Evolutionary conservation across 2,888 invertebrate genomes (phyloP), one percentile per base, ranked within the genome.

Genomic region (Euspilapteryx auroguttella): DNA sequence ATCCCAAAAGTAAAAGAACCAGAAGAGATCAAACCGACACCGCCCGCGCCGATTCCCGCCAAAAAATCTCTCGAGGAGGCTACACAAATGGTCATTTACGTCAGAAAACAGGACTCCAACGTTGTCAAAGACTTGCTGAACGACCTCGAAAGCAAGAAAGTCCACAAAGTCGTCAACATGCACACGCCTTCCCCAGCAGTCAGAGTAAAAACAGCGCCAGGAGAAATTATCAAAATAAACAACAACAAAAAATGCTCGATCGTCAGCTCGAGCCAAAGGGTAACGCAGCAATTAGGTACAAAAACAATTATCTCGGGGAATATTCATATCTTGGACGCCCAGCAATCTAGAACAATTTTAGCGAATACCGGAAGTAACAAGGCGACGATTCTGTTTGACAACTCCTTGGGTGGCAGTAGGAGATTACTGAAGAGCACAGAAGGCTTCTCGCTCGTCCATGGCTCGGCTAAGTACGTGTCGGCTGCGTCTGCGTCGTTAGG

Each of bases 121-220:
- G 82, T 83, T 2, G 85, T 85, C 31, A 85, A 85, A 45, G 85
- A 86, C 62, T 62, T 86, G 39, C 54, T 79, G 35, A 73, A 77
- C 37, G 82, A 81, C 38, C 56, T 85, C 38, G 81, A 75, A 27
- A 46, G 43, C 12, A 54, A 48, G 34, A 68, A 66, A 38, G 37
- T 55, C n/a, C n/a, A n/a, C n/a, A 71, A 69, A 49, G 36, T 49
- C 30, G 47, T 45, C 24, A 47, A 4, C 10, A 8, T 40, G 33
- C 37, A 45, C 30, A 40, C 39, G 20, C 32, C 51, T 14, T 45
- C 61, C 14, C 57, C 65, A n/a, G 57, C 68, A 2, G 55, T 76
- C 11, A 48, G 75, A 40, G 64, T 76, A 46, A 77, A 75, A 47
- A 47, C 57, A 5, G 39, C 49, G 14, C 68, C 73, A 38, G 49